Percentiles rank a stretch among this genome's conserved stretches.
Conservation (phyloP, 2,797 vertebrate genomes). For the Phalanger gymnotis region DNA sequence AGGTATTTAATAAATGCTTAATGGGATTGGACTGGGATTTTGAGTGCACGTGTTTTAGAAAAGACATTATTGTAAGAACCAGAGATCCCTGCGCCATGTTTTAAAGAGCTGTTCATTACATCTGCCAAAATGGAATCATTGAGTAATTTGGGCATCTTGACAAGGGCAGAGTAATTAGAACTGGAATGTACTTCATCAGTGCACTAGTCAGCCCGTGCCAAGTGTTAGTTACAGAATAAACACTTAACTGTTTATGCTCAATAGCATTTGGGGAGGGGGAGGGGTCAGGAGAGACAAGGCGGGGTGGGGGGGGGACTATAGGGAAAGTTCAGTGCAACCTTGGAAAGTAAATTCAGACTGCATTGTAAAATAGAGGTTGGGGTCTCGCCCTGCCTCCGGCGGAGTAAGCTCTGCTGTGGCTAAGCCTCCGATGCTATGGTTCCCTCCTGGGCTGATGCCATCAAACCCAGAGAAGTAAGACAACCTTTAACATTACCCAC, state of each 20-base stretch:
- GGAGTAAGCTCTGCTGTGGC: neutral
- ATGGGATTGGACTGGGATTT: neutral
- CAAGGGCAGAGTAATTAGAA: conserved; percentile 47
- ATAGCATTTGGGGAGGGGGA: conserved; percentile 33
- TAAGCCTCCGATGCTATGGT: neutral
- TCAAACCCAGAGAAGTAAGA: neutral
- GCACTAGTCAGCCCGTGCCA: conserved; percentile 34
- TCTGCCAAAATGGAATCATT: conserved; percentile 56
- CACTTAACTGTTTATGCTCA: conserved; percentile 19
- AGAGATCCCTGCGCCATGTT: neutral
- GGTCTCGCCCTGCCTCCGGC: neutral
- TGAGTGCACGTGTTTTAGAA: neutral
- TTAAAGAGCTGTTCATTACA: conserved; percentile 4
- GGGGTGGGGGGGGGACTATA: neutral
- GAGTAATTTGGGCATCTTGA: conserved; percentile 63
- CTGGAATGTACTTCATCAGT: conserved; percentile 51
- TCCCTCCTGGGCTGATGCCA: neutral
- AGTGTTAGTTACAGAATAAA: conserved; percentile 38
- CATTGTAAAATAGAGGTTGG: neutral
- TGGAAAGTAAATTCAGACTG: neutral
- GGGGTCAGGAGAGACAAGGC: neutral
- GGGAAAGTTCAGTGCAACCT: conserved; percentile 80
- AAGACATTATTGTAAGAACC: neutral
- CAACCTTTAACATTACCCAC: neutral
- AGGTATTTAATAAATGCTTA: neutral